Evolutionary conservation across 2,113 vertebrate species (phyloP).

Genomic region (Myiozetetes cayanensis): DNA sequence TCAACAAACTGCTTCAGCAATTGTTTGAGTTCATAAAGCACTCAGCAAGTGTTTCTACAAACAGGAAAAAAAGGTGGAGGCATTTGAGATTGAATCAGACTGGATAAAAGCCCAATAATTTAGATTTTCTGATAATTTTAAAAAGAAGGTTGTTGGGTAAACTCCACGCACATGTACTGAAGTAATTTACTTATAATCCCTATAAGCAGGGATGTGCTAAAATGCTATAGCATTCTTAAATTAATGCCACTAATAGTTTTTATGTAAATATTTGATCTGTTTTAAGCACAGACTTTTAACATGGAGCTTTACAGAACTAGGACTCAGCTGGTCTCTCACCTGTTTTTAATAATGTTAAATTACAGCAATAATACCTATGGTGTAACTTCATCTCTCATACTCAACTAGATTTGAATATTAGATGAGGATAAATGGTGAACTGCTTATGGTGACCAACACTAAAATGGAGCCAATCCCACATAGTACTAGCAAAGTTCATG

Average conservation of each 20-base stretch:
- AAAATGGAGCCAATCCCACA: not conserved
- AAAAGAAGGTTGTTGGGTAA: not conserved
- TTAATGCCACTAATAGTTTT: not conserved
- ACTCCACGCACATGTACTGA: not conserved
- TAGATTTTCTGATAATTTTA: not conserved
- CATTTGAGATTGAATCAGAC: not conserved
- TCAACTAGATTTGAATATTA: not conserved
- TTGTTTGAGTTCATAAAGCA: not conserved
- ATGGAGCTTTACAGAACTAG: not conserved
- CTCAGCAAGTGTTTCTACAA: not conserved
- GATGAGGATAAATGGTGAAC: not conserved
- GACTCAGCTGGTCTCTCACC: not conserved
- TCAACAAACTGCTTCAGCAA: not conserved
- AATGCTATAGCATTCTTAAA: not conserved
- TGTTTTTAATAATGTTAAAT: not conserved
- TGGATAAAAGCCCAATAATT: not conserved
- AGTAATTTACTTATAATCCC: not conserved
- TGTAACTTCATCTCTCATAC: not conserved
- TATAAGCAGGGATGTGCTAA: not conserved
- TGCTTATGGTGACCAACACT: not conserved
- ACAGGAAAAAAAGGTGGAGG: not conserved
- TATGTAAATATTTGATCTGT: not conserved
- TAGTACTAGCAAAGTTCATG: fast-evolving
- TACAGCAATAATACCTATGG: not conserved
- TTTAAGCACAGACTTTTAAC: not conserved